Evolutionary conservation across 2,113 vertebrate genomes (phyloP).

Genomic region (Myiozetetes cayanensis): DNA sequence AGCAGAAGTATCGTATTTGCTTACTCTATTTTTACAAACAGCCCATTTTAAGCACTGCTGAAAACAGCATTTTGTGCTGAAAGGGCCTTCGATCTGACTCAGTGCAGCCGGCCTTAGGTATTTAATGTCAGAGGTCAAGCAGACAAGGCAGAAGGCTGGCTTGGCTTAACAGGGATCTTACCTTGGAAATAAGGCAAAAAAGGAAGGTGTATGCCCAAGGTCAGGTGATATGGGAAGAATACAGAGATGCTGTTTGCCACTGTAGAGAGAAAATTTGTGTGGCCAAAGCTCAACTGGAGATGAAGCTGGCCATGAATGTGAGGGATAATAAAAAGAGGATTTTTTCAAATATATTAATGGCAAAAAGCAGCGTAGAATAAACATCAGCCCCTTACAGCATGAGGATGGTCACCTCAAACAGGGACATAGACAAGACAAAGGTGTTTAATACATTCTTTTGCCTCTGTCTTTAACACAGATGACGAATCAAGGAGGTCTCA

Average conservation of each 20-base stretch:
- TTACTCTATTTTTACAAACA: background rate
- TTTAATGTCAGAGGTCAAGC: background rate
- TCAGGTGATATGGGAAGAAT: background rate
- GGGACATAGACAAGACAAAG: background rate
- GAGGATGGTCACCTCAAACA: background rate
- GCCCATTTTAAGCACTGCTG: background rate
- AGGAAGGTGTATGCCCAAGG: background rate
- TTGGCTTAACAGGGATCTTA: background rate
- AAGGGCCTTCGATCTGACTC: background rate
- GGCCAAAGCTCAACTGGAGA: background rate
- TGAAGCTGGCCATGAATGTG: background rate
- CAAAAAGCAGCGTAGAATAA: background rate
- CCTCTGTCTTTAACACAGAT: background rate
- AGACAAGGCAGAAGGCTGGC: background rate
- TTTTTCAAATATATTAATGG: background rate
- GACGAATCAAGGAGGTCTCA: background rate
- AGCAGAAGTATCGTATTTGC: background rate
- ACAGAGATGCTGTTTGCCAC: background rate
- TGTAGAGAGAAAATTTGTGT: background rate
- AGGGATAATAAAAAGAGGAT: background rate
- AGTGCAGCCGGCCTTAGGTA: fast-evolving
- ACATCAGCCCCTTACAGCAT: background rate
- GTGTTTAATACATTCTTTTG: background rate
- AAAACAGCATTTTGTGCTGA: background rate
- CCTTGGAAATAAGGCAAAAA: background rate